Percentiles rank a stretch among this genome's conserved stretches.
Conservation (phyloP, 1,140 invertebrate species). For the Achroia grisella region DNA sequence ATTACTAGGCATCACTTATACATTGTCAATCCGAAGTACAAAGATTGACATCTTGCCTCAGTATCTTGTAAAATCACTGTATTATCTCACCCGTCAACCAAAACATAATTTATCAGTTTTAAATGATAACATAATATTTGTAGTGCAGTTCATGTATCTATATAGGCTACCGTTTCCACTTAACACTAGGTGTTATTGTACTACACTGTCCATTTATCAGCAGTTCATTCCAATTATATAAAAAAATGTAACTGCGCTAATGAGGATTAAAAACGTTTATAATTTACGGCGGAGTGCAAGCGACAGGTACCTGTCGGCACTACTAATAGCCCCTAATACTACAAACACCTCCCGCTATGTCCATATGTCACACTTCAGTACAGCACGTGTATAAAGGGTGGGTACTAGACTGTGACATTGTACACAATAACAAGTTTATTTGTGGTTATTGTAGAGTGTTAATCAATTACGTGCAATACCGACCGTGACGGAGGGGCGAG, state of each 20-base stretch:
- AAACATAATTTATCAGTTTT: too few species aligned
- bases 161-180: too few species aligned
- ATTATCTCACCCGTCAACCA: too few species aligned
- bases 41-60: too few species aligned
- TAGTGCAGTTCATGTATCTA: too few species aligned
- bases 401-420: conserved; percentile 4
- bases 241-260: background rate
- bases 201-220: background rate
- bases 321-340: background rate
- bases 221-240: too few species aligned
- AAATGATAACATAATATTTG: too few species aligned
- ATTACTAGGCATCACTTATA: too few species aligned
- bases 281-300: too few species aligned
- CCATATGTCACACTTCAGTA: background rate
- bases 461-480: conserved; percentile 8
- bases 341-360: background rate
- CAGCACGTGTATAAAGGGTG: conserved; percentile 5
- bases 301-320: too few species aligned
- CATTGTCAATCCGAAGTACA: too few species aligned
- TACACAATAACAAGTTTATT: background rate
- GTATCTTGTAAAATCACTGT: too few species aligned
- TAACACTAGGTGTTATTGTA: background rate
- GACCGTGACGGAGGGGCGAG: conserved; percentile 7
- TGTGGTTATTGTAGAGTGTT: background rate
- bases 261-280: background rate